These are phyloP conservation scores for Hycleus phaleratus DNA, from an alignment of 1,140 invertebrate species.

Conservation along the genomic window DNA sequence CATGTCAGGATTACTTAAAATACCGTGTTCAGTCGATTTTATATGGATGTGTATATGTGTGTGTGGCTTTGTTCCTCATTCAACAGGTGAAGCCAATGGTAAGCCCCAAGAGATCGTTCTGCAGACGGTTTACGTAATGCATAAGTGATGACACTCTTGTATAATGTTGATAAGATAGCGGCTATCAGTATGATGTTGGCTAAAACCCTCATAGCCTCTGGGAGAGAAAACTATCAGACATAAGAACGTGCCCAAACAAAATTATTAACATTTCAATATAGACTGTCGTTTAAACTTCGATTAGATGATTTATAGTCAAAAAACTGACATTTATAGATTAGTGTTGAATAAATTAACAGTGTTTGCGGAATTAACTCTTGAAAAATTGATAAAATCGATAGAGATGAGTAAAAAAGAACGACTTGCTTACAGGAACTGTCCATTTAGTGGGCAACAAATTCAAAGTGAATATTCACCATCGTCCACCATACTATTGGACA, in stretches of 20 bases:
- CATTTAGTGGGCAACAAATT: too few species aligned
- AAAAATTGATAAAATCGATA: too few species aligned
- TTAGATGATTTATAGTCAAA: background rate
- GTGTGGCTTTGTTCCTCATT: slow-evolving; percentile 15
- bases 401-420: too few species aligned
- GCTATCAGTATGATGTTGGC: background rate
- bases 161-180: background rate
- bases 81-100: slow-evolving; percentile 24
- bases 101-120: slow-evolving; percentile 20
- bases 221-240: too few species aligned
- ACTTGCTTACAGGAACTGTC: too few species aligned
- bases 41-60: background rate
- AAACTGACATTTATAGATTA: background rate
- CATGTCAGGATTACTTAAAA: slow-evolving; percentile 9
- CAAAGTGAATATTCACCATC: too few species aligned
- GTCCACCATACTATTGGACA: slow-evolving; percentile 24
- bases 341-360: too few species aligned
- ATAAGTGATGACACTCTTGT: slow-evolving; percentile 21
- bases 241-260: background rate
- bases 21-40: background rate
- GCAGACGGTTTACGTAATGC: slow-evolving; percentile 23
- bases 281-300: background rate
- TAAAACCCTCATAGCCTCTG: too few species aligned
- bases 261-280: slow-evolving; percentile 3
- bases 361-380: too few species aligned